Conservation (phyloP, 2,888 invertebrate genomes). For the Torymus tubicola region DNA sequence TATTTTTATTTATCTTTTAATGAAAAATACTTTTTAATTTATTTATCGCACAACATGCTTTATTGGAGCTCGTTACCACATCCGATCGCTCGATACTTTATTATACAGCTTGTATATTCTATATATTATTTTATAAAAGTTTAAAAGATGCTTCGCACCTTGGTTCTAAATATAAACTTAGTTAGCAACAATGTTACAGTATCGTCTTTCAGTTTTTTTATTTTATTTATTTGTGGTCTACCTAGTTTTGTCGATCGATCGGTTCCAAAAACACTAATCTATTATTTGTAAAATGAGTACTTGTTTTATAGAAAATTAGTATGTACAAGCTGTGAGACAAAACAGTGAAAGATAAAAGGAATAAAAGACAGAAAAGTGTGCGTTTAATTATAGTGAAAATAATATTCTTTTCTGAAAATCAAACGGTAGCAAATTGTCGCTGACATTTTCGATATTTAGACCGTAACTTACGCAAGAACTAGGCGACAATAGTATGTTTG, state of each 20-base stretch:
- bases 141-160: conserved; percentile 53
- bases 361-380: conserved; percentile 49
- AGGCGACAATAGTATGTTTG: conserved; percentile 38
- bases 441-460: conserved; percentile 46
- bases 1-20: conserved; percentile 36
- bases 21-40: conserved; percentile 50
- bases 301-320: conserved; percentile 49
- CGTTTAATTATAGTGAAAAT: conserved; percentile 40
- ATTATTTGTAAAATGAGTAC: conserved; percentile 24
- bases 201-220: conserved; percentile 34
- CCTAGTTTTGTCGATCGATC: conserved; percentile 44
- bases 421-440: conserved; percentile 10
- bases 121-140: conserved; percentile 58
- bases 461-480: conserved; percentile 45
- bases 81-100: conserved; percentile 56
- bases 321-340: conserved; percentile 53
- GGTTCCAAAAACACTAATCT: conserved; percentile 30
- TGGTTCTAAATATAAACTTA: conserved; percentile 51
- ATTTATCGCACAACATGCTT: conserved; percentile 60
- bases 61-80: conserved; percentile 59
- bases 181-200: conserved; percentile 49
- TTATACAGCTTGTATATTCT: conserved; percentile 53
- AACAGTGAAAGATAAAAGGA: conserved; percentile 47
- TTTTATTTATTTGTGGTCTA: conserved; percentile 30
- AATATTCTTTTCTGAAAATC: conserved; percentile 21